Conservation (phyloP, 2,113 vertebrate species). For the Mustela lutreola region DNA sequence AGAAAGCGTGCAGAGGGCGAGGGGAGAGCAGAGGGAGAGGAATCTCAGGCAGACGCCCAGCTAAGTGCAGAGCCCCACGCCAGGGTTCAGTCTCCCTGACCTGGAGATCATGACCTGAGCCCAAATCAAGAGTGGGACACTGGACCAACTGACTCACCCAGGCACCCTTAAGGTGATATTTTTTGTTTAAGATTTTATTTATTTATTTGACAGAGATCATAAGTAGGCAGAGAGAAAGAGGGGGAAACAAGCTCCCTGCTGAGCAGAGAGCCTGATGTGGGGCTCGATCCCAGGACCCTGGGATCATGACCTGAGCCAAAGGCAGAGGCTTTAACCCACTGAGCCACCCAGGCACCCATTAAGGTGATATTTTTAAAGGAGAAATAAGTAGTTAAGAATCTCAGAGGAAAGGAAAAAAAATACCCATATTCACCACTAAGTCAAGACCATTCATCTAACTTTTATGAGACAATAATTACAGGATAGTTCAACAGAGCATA, state of each 20-base stretch:
- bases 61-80: background rate
- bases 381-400: background rate
- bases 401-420: background rate
- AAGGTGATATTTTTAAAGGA: background rate
- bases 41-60: background rate
- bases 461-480: background rate
- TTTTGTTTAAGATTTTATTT: background rate
- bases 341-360: background rate
- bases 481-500: slow-evolving; percentile 22
- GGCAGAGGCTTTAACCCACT: too few relatives aligned
- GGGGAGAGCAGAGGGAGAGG: background rate
- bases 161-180: background rate
- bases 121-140: background rate
- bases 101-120: background rate
- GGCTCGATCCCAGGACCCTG: too few relatives aligned
- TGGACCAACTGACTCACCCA: background rate
- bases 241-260: too few relatives aligned
- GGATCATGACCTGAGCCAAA: too few relatives aligned
- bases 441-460: background rate
- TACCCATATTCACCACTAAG: background rate
- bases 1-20: too few relatives aligned
- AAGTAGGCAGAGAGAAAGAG: too few relatives aligned
- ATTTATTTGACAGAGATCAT: too few relatives aligned
- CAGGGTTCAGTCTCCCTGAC: background rate
- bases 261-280: too few relatives aligned